Evolutionary conservation across 2,888 invertebrate genomes (phyloP), one percentile per base, ranked within the genome.

Genomic region (Pristionchus exspectatus): DNA sequence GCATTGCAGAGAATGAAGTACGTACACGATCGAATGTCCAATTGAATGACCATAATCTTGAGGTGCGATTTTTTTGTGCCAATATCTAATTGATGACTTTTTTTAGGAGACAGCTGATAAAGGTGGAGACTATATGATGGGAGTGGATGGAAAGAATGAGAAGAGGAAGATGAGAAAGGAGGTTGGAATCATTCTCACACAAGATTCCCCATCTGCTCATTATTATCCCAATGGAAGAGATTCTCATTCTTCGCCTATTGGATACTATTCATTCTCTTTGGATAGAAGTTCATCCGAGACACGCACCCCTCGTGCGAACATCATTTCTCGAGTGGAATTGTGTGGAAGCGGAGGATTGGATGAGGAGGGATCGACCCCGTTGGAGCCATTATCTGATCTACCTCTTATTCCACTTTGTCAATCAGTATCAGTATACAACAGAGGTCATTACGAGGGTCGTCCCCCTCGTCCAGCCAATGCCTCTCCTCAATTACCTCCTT

Each of bases 131-230:
- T 85, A 85, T 30, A 18, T 85, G 24, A 63, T 85, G 63, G 38
- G 63, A 85, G 74, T 21, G 18, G 74, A 38, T 74, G 63, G 59
- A 85, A 63, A 63, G 92, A 54, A 24, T 56, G 69, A 74, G 72
- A 69, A 72, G 74, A 87, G 87, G 33, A 87, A 87, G 72, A n/a
- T n/a, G n/a, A 56, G 44, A 30, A 56, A 85, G 85, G 85, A 63
- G 85, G 85, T 85, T 63, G 85, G 85, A 85, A 27, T 85, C 14
- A 44, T 63, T 85, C 85, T 85, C 10, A 63, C 85, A 10, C 85
- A 63, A 2, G 59, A 85, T 14, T 63, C 85, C 59, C 85, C 85
- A 1, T 33, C 63, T 33, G 85, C 85, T 16, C 85, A 85, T 59
- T 85, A 85, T 30, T 85, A 85, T 63, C 85, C 56, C 14, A 85